These are phyloP conservation scores for Neoseiulus cucumeris DNA, from an alignment of 1,140 invertebrate species.

Conservation along the genomic window DNA sequence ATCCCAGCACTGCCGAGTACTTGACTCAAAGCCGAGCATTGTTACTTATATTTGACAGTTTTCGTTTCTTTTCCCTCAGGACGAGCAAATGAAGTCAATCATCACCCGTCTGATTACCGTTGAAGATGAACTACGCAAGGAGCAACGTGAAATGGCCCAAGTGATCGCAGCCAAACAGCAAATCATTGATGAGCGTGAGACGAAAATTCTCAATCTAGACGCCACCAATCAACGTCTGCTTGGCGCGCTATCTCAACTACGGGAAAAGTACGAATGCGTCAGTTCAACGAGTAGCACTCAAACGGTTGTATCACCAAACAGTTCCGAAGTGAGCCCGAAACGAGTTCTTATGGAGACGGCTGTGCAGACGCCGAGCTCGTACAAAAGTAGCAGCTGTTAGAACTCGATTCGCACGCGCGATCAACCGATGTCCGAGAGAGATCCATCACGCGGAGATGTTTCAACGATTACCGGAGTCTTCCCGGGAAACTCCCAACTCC, in stretches of 20 bases:
- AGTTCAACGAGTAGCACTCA: constrained; percentile 14
- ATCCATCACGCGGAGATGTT: no score
- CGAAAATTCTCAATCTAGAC: constrained; percentile 50
- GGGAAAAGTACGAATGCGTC: constrained; percentile 23
- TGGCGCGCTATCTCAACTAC: constrained; percentile 45
- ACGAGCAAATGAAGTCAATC: constrained; percentile 27
- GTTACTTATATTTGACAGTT: no score
- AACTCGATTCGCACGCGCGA: no score
- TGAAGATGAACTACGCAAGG: constrained; percentile 63
- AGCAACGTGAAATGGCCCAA: constrained; percentile 65
- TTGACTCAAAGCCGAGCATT: no score
- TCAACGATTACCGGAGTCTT: no score
- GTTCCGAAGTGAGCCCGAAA: not conserved
- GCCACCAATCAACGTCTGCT: constrained; percentile 47
- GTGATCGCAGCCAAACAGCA: constrained; percentile 66
- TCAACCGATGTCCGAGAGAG: no score
- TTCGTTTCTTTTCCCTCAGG: constrained; percentile 2
- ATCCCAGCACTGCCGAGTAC: no score
- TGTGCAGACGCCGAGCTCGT: not conserved
- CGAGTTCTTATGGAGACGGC: not conserved
- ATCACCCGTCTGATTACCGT: constrained; percentile 48
- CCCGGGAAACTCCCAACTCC: no score
- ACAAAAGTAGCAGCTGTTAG: constrained; percentile 4
- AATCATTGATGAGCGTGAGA: constrained; percentile 71
- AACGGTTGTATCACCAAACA: not conserved